These are phyloP conservation scores for Anarsia innoxiella DNA, from an alignment of 2,888 invertebrate genomes.

Conservation along the genomic window DNA sequence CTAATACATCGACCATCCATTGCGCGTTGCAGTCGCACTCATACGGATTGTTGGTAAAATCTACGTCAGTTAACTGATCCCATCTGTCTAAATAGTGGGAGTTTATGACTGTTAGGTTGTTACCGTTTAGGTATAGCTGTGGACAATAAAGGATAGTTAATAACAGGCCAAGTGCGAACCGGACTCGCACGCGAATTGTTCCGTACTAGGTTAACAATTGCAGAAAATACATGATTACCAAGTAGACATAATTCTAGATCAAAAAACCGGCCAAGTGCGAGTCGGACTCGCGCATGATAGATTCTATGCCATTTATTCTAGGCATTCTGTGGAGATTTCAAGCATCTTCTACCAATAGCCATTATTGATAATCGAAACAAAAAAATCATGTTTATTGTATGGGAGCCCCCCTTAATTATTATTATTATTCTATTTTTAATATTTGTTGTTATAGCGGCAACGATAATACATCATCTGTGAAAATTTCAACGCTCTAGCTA, in stretches of 20 bases:
- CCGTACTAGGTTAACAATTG: too few relatives aligned
- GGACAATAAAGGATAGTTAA: background rate
- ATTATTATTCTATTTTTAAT: too few relatives aligned
- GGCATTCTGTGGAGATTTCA: background rate
- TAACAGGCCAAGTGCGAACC: background rate
- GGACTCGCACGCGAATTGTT: background rate
- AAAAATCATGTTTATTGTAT: too few relatives aligned
- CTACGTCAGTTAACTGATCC: slow-evolving; percentile 77
- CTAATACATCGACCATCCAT: slow-evolving; percentile 79
- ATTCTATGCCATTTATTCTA: background rate
- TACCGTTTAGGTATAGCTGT: slow-evolving; percentile 81
- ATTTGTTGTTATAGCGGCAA: too few relatives aligned
- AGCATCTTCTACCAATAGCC: too few relatives aligned
- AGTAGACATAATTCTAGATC: background rate
- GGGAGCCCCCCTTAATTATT: too few relatives aligned
- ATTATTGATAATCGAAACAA: background rate
- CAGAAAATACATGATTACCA: too few relatives aligned
- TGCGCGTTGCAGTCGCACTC: slow-evolving; percentile 84
- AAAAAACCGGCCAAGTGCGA: too few relatives aligned
- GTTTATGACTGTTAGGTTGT: slow-evolving; percentile 78
- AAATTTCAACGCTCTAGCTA: too few relatives aligned
- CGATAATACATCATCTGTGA: too few relatives aligned
- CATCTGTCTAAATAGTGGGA: slow-evolving; percentile 76
- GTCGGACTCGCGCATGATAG: too few relatives aligned
- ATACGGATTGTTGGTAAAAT: slow-evolving; percentile 82